Evolutionary conservation across 2,888 invertebrate species (phyloP).

Genomic region (Perdita meconis): DNA sequence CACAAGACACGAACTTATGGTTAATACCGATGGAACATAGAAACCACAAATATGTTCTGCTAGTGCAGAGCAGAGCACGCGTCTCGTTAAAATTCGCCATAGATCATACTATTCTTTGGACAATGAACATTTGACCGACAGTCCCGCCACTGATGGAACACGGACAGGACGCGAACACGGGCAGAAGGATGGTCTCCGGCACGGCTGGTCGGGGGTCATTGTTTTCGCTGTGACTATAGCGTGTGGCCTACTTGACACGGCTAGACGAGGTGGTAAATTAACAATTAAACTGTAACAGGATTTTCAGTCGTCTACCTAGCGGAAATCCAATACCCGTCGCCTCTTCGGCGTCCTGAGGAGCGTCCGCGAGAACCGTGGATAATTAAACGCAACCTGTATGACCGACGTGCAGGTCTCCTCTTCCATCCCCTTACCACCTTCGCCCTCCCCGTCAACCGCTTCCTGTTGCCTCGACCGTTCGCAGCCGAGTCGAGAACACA

Average conservation of each 20-base stretch:
- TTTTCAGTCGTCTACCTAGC: conserved; percentile 70
- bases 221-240: conserved; percentile 61
- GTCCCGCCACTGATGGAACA: conserved; percentile 3
- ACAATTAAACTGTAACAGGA: conserved; percentile 79
- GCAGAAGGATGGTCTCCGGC: background rate
- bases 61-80: conserved; percentile 4
- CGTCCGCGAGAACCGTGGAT: conserved; percentile 62
- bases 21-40: conserved; percentile 21
- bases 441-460: conserved; percentile 14
- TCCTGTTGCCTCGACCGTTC: conserved; percentile 30
- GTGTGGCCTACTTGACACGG: conserved; percentile 48
- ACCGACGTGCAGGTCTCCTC: conserved; percentile 62
- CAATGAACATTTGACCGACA: background rate
- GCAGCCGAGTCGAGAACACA: conserved; percentile 35
- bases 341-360: conserved; percentile 53
- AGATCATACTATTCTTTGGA: conserved; percentile 49
- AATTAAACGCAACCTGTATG: conserved; percentile 75
- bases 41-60: background rate
- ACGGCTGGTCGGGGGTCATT: conserved; percentile 46
- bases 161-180: background rate
- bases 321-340: conserved; percentile 67
- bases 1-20: conserved; percentile 71
- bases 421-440: conserved; percentile 24
- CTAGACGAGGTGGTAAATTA: conserved; percentile 74
- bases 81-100: conserved; percentile 38